Percentiles rank a stretch among this genome's conserved stretches.
Conservation (phyloP, 2,113 vertebrate genomes). For the Mastomys coucha region DNA sequence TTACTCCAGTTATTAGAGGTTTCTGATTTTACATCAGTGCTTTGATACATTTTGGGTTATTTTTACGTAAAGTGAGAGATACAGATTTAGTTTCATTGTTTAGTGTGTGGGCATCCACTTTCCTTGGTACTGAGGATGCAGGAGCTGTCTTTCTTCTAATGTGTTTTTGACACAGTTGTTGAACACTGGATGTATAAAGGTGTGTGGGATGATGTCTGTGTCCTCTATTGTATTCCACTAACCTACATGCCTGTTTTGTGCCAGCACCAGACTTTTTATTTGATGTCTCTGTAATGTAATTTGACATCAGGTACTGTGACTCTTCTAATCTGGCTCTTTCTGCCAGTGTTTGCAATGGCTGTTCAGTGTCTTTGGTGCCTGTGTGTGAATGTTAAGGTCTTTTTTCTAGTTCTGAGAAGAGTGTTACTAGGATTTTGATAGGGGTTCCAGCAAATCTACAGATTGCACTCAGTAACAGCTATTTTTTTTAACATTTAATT, state of each 20-base stretch:
- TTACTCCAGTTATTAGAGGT: not conserved
- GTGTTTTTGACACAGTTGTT: not conserved
- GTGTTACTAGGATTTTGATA: not conserved
- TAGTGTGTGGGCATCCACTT: not conserved
- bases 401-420: not conserved
- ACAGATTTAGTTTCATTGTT: not conserved
- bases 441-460: too few relatives aligned
- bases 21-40: not conserved
- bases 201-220: not conserved
- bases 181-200: not conserved
- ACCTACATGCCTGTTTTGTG: not conserved
- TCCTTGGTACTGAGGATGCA: not conserved
- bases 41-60: not conserved
- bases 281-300: not conserved
- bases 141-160: not conserved
- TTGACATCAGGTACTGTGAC: not conserved
- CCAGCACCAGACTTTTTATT: not conserved
- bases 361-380: not conserved
- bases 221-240: not conserved
- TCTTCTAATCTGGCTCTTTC: not conserved
- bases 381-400: not conserved
- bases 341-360: not conserved
- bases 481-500: not conserved
- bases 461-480: not conserved
- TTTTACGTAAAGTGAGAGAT: not conserved